Percentiles rank a stretch among this genome's conserved stretches.
Evolutionary conservation across 2,888 invertebrate genomes (phyloP).

Genomic region (Drosophila meridiana): DNA sequence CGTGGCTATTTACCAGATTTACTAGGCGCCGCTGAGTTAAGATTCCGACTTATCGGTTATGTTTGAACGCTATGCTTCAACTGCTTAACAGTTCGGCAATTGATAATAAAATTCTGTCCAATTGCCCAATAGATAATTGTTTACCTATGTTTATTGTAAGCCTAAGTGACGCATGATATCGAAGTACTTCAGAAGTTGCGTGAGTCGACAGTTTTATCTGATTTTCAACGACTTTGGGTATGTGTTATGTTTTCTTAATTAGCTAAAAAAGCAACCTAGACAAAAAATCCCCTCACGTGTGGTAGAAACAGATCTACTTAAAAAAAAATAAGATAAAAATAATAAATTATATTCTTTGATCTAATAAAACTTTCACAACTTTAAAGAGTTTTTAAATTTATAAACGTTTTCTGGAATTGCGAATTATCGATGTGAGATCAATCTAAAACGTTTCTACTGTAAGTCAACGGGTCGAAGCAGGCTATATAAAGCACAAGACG

Average conservation of each 20-base stretch:
- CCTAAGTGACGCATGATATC: slow-evolving; percentile 34
- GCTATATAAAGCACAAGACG: slow-evolving; percentile 37
- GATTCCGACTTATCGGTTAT: neutral
- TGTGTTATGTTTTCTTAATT: slow-evolving; percentile 58
- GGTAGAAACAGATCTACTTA: neutral
- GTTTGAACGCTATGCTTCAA: slow-evolving; percentile 2
- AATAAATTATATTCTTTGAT: neutral
- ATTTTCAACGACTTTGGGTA: slow-evolving; percentile 27
- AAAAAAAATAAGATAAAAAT: neutral
- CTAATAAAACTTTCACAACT: neutral
- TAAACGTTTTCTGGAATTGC: neutral
- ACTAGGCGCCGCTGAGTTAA: slow-evolving; percentile 22
- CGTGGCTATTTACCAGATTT: slow-evolving; percentile 28
- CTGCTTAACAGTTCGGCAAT: slow-evolving; percentile 15
- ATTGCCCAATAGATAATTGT: slow-evolving; percentile 29
- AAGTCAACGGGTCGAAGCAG: slow-evolving; percentile 4
- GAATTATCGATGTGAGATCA: slow-evolving; percentile 31
- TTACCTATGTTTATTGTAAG: slow-evolving; percentile 12
- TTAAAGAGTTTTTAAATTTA: slow-evolving; percentile 3
- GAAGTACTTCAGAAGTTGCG: slow-evolving; percentile 29
- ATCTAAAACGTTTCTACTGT: slow-evolving; percentile 1
- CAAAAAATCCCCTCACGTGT: slow-evolving; percentile 16
- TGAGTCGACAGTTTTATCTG: slow-evolving; percentile 47
- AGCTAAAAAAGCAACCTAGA: slow-evolving; percentile 16
- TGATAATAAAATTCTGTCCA: slow-evolving; percentile 8